These are phyloP conservation scores for Amblyopsis rosae DNA, from an alignment of 2,113 vertebrate genomes.

Conservation along the genomic window DNA sequence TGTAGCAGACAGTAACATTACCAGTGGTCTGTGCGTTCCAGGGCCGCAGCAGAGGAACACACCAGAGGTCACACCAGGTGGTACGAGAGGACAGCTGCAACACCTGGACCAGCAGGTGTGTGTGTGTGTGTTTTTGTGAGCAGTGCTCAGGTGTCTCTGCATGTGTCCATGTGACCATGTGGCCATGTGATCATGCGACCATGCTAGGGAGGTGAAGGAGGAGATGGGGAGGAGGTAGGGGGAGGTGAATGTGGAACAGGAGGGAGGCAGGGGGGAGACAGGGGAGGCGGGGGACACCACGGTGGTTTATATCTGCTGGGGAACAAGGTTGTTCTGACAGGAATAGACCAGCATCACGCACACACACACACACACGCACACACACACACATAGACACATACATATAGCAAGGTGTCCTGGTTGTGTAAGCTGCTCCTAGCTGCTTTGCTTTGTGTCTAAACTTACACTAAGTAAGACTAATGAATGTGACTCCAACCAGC, in stretches of 20 bases:
- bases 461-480: too few relatives aligned
- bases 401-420: not conserved
- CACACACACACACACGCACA: not conserved
- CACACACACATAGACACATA: not conserved
- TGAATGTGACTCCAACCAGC: too few relatives aligned
- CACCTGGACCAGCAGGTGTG: slow-evolving; percentile 76
- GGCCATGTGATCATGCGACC: not conserved
- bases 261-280: not conserved
- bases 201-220: not conserved
- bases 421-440: too few relatives aligned
- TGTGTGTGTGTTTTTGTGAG: slow-evolving; percentile 10
- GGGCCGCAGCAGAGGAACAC: slow-evolving; percentile 75
- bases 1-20: too few relatives aligned
- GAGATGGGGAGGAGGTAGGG: not conserved
- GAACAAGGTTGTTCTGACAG: too few relatives aligned
- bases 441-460: too few relatives aligned
- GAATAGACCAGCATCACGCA: not conserved
- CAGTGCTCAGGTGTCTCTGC: slow-evolving; percentile 4
- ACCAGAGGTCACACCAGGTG: slow-evolving; percentile 76
- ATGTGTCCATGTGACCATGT: not conserved
- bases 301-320: too few relatives aligned
- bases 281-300: not conserved
- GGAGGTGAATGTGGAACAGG: slow-evolving; percentile 4
- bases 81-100: slow-evolving; percentile 69
- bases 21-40: slow-evolving; percentile 29